These are phyloP conservation scores for Acronicta psi DNA, from an alignment of 2,888 invertebrate genomes.

Conservation along the genomic window DNA sequence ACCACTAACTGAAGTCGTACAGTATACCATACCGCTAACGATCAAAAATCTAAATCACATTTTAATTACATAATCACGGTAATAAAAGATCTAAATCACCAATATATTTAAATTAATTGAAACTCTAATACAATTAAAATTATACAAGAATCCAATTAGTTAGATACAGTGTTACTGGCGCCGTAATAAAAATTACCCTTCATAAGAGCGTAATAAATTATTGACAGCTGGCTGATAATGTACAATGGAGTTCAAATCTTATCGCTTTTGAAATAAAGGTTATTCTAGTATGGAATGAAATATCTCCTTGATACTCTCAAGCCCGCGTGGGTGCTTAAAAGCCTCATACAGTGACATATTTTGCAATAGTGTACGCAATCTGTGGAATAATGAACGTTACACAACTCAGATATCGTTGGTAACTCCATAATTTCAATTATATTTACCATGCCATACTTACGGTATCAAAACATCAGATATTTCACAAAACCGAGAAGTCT, in stretches of 20 bases:
- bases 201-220: conserved; percentile 65
- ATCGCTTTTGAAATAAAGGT: conserved; percentile 30
- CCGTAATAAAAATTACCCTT: conserved; percentile 72
- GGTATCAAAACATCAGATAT: conserved; percentile 1
- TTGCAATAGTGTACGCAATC: conserved; percentile 74
- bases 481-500: no score
- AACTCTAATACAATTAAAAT: conserved; percentile 54
- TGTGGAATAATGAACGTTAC: conserved; percentile 68
- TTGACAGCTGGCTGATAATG: conserved; percentile 52
- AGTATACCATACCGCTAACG: conserved; percentile 18
- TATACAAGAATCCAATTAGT: conserved; percentile 64
- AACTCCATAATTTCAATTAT: conserved; percentile 41
- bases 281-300: conserved; percentile 36
- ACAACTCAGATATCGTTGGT: conserved; percentile 52
- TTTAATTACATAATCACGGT: conserved; percentile 22
- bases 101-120: conserved; percentile 52
- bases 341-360: conserved; percentile 68
- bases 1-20: no score
- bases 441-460: conserved; percentile 5
- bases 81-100: conserved; percentile 42
- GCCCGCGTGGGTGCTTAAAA: conserved; percentile 71
- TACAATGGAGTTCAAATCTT: conserved; percentile 30
- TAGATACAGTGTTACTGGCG: conserved; percentile 64
- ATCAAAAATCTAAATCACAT: conserved; percentile 25
- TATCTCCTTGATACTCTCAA: conserved; percentile 60